Evolutionary conservation across 2,113 vertebrate species (phyloP).

Genomic region (Urocynchramus pylzowi): DNA sequence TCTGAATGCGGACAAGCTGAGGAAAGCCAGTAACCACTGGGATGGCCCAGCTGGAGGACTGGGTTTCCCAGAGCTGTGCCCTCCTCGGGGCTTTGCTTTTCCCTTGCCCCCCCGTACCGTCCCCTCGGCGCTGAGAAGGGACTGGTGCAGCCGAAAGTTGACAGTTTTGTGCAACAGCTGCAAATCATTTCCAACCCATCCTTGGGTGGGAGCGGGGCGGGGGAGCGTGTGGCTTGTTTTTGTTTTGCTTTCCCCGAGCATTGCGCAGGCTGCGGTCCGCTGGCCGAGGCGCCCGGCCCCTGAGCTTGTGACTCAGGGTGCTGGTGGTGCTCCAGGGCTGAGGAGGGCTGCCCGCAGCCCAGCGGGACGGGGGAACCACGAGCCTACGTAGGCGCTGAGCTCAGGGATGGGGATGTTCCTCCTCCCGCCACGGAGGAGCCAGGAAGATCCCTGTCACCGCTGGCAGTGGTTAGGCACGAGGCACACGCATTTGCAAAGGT

Average conservation of each 20-base stretch:
- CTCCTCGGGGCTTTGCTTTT: not conserved
- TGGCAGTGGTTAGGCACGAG: not conserved
- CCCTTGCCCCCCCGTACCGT: not conserved
- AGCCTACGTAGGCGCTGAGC: not conserved
- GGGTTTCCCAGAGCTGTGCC: not conserved
- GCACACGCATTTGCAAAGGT: not conserved
- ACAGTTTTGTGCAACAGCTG: not conserved
- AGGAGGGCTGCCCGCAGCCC: not conserved
- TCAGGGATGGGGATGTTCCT: not conserved
- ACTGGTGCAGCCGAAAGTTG: not conserved
- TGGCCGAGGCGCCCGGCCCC: rapidly evolving
- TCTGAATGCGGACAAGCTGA: not conserved
- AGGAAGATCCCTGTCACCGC: not conserved
- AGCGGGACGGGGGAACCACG: not conserved
- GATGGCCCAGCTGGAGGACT: not conserved
- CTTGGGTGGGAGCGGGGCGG: not conserved
- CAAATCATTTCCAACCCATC: not conserved
- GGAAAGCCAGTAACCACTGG: not conserved
- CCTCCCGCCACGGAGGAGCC: not conserved
- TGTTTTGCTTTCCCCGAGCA: not conserved
- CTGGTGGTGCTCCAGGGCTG: not conserved
- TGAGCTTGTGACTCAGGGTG: not conserved
- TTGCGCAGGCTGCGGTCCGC: not conserved
- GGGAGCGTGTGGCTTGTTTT: not conserved
- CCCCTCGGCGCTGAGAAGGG: not conserved